These are phyloP conservation scores for Melanotus villosus DNA, from an alignment of 2,888 invertebrate species.

Conservation along the genomic window DNA sequence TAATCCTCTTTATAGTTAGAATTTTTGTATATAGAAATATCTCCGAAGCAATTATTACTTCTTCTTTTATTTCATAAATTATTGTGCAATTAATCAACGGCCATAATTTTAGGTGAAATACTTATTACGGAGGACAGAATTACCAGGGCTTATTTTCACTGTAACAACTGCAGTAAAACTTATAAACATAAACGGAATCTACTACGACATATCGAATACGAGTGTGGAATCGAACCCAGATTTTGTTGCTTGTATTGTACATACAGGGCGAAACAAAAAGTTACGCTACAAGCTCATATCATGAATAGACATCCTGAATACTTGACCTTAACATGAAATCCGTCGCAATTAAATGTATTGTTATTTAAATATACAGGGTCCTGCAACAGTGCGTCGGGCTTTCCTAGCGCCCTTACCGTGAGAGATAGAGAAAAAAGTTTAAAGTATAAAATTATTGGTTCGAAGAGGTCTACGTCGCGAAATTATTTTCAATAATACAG, in stretches of 20 bases:
- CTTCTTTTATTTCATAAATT: too few species aligned
- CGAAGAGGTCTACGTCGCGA: too few species aligned
- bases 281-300: slow-evolving; percentile 40
- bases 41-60: too few species aligned
- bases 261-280: slow-evolving; percentile 49
- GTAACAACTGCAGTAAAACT: slow-evolving; percentile 8
- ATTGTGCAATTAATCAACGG: too few species aligned
- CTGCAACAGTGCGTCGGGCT: too few species aligned
- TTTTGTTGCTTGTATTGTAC: slow-evolving; percentile 35
- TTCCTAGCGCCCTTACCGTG: too few species aligned
- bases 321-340: neutral
- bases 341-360: neutral
- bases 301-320: slow-evolving; percentile 16
- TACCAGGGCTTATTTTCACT: slow-evolving; percentile 3
- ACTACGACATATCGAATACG: slow-evolving; percentile 13
- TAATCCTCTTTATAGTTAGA: too few species aligned
- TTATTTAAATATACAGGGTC: neutral
- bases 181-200: slow-evolving; percentile 27
- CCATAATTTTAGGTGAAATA: neutral
- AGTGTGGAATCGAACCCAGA: slow-evolving; percentile 3
- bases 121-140: neutral
- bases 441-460: too few species aligned
- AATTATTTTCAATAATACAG: too few species aligned
- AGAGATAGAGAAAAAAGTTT: too few species aligned
- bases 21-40: too few species aligned